Evolutionary conservation across 1,140 invertebrate genomes (phyloP), one percentile per base, ranked within the genome.

Genomic region (Panagrolaimus sp.): DNA sequence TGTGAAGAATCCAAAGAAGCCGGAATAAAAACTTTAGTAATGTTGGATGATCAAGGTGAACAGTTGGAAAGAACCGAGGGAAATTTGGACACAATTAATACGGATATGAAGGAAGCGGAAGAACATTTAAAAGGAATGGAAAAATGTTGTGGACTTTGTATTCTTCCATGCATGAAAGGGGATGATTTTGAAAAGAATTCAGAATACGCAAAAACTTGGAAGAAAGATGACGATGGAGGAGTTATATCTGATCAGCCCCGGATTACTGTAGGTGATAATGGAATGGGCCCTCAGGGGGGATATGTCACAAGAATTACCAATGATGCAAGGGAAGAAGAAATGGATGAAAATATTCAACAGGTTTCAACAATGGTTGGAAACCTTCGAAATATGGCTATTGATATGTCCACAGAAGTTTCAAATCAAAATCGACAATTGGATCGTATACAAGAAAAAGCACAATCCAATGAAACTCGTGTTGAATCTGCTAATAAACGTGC

Each of bases 1-100:
- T 95, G 93, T 85, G 94, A 96, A 86, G 94, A 97, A 91, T 93
- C 93, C 89, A 97, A 97, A 90, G 94, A 97, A 89, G 93, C 93
- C 86, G 94, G 93, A 87, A 94, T 96, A 88, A 92, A 93, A 86
- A 96, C 93, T 88, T 89, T 96, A 89, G 93, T 96, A 87, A 93
- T 93, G 88, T 90, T 96, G 88, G 94, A 96, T 88, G 92, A 95
- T 89, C 94, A 96, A 90, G 93, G 93, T 92, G 95, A 98, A 85
- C 94, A 98, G 92, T 87, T 98, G 88, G 95, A 98, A 86, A 90
- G 94, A 80, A 94, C 98, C 83, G 95, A 99, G 87, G 94, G 97
- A 87, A 96, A 94, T 28, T 96, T 98, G 93, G 95, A 98, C 86
- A 92, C 96, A 83, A 98, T 99, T 85, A 98, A 98, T 85, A 90